Evolutionary conservation across 2,888 invertebrate genomes (phyloP).

Genomic region (Adelphocoris suturalis): DNA sequence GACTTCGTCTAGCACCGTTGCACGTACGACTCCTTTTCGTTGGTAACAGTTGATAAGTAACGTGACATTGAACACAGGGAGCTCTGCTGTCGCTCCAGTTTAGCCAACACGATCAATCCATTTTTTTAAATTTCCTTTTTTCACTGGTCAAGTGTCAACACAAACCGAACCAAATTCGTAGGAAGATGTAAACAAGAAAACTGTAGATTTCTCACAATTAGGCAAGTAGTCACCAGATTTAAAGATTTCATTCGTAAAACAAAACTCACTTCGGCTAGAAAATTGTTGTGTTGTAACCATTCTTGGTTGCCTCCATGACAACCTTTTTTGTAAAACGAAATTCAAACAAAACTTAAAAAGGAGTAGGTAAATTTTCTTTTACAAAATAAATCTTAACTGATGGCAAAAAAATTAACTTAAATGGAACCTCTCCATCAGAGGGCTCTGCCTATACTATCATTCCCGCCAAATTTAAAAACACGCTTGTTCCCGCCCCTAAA

Average conservation of each 20-base stretch:
- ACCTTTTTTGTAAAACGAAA: too few relatives aligned
- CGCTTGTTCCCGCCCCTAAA: too few relatives aligned
- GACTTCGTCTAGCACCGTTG: constrained; percentile 56
- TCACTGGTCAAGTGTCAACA: background rate
- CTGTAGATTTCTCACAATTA: background rate
- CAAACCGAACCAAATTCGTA: background rate
- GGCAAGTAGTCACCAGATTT: background rate
- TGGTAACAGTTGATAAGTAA: constrained; percentile 55
- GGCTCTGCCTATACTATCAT: background rate
- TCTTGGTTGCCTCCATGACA: too few relatives aligned
- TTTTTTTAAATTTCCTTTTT: background rate
- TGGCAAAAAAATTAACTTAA: too few relatives aligned
- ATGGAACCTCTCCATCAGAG: background rate
- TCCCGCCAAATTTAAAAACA: too few relatives aligned
- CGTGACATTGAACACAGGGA: constrained; percentile 59
- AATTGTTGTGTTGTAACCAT: too few relatives aligned
- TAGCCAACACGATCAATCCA: constrained; percentile 23
- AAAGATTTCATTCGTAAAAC: background rate
- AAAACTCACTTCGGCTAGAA: background rate
- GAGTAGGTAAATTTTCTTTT: too few relatives aligned
- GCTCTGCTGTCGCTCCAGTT: constrained; percentile 47
- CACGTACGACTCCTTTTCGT: constrained; percentile 54
- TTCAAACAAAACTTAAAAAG: too few relatives aligned
- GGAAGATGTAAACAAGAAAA: background rate
- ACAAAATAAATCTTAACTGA: too few relatives aligned